Conservation (phyloP, 2,113 vertebrate species). For the Puffinus mauretanicus region DNA sequence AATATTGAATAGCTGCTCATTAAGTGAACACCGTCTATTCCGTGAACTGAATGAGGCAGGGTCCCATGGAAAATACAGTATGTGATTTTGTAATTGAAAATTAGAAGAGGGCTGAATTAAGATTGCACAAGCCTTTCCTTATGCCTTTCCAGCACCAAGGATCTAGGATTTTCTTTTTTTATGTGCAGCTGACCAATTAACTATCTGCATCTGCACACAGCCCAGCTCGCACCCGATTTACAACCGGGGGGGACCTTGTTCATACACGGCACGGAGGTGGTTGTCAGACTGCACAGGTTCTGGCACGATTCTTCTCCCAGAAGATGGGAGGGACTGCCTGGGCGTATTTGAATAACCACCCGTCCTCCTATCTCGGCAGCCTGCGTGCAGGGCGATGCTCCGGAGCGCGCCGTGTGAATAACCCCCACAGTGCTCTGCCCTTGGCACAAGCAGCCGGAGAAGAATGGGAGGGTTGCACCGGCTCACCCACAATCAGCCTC, state of each 20-base stretch:
- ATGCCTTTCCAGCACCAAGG: background rate
- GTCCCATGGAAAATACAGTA: constrained; percentile 19
- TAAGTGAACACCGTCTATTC: constrained; percentile 37
- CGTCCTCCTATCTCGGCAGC: background rate
- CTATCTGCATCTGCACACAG: background rate
- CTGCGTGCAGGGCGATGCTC: background rate
- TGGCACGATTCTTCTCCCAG: background rate
- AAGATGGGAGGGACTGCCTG: background rate
- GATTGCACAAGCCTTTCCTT: background rate
- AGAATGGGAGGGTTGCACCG: constrained; percentile 38
- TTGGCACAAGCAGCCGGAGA: constrained; percentile 14
- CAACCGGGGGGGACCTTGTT: background rate
- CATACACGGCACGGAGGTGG: accelerated
- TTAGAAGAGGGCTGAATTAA: background rate
- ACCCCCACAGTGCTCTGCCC: constrained; percentile 24
- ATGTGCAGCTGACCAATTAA: background rate
- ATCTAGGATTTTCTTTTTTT: background rate
- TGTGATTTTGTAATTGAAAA: constrained; percentile 29
- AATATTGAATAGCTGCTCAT: constrained; percentile 66
- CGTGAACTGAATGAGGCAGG: constrained; percentile 7
- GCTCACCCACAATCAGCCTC: constrained; percentile 42
- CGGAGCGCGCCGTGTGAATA: background rate
- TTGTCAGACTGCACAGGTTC: background rate
- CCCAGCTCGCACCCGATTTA: background rate
- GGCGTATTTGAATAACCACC: background rate